Conservation (phyloP, 2,888 invertebrate species). For the Chironomus tentans region DNA sequence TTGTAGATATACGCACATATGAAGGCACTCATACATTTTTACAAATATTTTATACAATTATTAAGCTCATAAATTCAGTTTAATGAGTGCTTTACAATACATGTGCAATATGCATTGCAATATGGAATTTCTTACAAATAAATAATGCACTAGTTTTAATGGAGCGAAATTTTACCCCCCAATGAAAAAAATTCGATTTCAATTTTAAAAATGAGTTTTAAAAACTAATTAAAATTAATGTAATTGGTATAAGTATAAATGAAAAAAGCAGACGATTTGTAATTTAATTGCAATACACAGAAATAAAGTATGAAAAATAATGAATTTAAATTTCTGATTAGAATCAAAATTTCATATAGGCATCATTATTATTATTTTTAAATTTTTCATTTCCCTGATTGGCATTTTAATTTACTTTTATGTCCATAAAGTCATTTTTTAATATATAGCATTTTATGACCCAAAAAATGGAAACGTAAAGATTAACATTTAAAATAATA, state of each 20-base stretch:
- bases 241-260: not conserved
- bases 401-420: slow-evolving; percentile 13
- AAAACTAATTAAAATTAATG: not conserved
- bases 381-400: slow-evolving; percentile 1
- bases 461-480: not conserved
- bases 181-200: no score
- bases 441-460: not conserved
- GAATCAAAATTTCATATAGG: no score
- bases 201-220: no score
- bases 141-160: no score
- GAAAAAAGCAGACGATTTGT: not conserved
- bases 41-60: not conserved
- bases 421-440: not conserved
- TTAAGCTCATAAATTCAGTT: not conserved
- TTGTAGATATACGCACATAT: not conserved
- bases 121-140: not conserved
- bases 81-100: not conserved
- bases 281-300: not conserved
- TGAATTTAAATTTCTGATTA: not conserved
- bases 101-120: not conserved
- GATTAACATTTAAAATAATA: not conserved
- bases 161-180: no score
- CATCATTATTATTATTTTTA: no score
- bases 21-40: not conserved
- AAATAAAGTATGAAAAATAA: not conserved